Evolutionary conservation across 2,888 invertebrate genomes (phyloP).

Genomic region (Phragmatobia fuliginosa): DNA sequence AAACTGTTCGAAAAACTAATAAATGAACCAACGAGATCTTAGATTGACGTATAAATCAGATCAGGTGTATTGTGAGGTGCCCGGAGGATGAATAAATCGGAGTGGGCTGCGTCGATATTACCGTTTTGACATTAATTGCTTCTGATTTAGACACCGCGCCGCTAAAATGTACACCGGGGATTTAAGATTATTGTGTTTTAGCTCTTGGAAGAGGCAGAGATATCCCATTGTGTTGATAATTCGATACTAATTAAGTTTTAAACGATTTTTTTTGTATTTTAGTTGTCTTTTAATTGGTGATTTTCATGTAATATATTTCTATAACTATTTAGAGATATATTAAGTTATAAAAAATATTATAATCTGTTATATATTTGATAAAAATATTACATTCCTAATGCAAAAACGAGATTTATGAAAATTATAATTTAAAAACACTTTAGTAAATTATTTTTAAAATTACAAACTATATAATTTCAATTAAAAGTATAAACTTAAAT

Average conservation of each 20-base stretch:
- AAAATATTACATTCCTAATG: no score
- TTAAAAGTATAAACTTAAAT: no score
- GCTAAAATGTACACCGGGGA: slow-evolving; percentile 65
- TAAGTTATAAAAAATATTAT: no score
- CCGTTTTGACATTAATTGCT: slow-evolving; percentile 80
- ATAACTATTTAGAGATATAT: no score
- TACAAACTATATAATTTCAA: no score
- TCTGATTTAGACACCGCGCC: slow-evolving; percentile 67
- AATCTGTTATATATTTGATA: no score
- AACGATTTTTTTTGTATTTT: no score
- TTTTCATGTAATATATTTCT: no score
- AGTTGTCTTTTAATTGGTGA: no score
- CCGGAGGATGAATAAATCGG: slow-evolving; percentile 68
- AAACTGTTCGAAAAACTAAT: slow-evolving; percentile 44
- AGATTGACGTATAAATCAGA: slow-evolving; percentile 54
- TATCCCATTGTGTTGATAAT: neutral
- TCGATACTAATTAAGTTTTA: neutral
- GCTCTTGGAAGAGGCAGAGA: neutral
- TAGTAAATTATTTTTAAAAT: no score
- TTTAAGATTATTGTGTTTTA: slow-evolving; percentile 17
- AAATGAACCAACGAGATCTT: slow-evolving; percentile 40
- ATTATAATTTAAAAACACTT: no score
- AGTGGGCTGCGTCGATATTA: slow-evolving; percentile 69
- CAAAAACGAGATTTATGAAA: no score
- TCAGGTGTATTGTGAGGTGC: slow-evolving; percentile 45